Evolutionary conservation across 2,113 vertebrate species (phyloP), one percentile per base, ranked within the genome.

Genomic region (Myrmecophaga tridactyla): DNA sequence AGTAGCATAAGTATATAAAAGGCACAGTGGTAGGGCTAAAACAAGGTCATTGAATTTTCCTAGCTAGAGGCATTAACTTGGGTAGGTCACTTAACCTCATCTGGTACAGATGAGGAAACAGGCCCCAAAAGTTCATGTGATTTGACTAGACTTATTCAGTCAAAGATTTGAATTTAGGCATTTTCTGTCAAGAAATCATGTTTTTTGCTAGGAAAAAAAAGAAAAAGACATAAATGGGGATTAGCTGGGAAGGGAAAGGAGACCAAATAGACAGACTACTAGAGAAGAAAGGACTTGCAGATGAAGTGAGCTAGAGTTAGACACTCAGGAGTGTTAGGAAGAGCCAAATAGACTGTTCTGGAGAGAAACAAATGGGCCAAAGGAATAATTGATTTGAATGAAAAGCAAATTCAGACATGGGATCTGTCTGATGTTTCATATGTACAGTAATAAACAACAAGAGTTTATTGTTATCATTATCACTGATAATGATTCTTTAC

Each of bases 1-100:
- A 85, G 72, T 70, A 90, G 48, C 77, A 65, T 90, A n/a, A 86
- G 60, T 89, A 76, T 86, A 34, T 76, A 58, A 92, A 89, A 48
- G 87, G 14, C 48, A 39, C 34, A 53, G 9, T 41, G 58, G 46
- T 56, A 25, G n/a, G 20, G 25, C 15, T 89, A 53, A 65, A 80
- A 36, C 8, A 62, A 48, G 88, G 76, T 56, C 3, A 41, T 51
- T 90, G 78, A 53, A 58, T 84, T 86, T 88, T 86, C 65, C 14
- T 56, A 84, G 25, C 25, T 70, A 29, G 23, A 48, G 21, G 18
- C 15, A 48, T 73, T 88, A 72, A 92, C 10, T 81, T 89, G 73
- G 67, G 21, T 6, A 78, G 25, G 43, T 84, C 18, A 60, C 14
- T 86, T 90, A 83, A 80, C 56, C n/a, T 93, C 27, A 6, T 84